Evolutionary conservation across 2,113 vertebrate genomes (phyloP).

Genomic region (Dasypus novemcinctus): DNA sequence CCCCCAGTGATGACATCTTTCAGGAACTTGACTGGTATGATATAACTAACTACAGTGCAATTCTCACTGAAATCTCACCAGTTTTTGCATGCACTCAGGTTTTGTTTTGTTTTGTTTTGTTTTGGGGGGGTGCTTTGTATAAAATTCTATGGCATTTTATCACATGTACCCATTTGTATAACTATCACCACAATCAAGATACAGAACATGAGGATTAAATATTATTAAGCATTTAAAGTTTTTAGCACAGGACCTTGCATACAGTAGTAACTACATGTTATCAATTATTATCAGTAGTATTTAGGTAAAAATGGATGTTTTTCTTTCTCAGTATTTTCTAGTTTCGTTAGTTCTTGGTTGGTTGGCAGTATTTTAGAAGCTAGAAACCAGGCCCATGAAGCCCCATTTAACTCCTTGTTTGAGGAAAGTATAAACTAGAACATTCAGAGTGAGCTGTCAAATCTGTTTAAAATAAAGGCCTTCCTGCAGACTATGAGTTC

Average conservation of each 20-base stretch:
- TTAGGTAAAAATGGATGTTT: background rate
- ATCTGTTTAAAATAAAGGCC: background rate
- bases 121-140: background rate
- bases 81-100: background rate
- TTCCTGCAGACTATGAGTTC: background rate
- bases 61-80: background rate
- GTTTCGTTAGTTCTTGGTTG: background rate
- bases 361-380: slow-evolving; percentile 15
- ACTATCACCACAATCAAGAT: background rate
- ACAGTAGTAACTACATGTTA: background rate
- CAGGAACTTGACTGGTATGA: background rate
- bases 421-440: background rate
- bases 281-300: background rate
- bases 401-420: background rate
- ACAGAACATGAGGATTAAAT: background rate
- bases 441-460: background rate
- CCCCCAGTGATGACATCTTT: background rate
- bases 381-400: background rate
- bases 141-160: background rate
- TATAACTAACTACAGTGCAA: background rate
- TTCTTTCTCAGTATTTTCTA: background rate
- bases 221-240: background rate
- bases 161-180: background rate
- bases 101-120: background rate
- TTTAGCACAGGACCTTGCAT: background rate